A percentile compares a stretch with the other conserved stretches of the same genome.
phyloP scores from a whole-genome alignment of 2,797 vertebrate species.

The Gorsachius magnificus region DNA sequence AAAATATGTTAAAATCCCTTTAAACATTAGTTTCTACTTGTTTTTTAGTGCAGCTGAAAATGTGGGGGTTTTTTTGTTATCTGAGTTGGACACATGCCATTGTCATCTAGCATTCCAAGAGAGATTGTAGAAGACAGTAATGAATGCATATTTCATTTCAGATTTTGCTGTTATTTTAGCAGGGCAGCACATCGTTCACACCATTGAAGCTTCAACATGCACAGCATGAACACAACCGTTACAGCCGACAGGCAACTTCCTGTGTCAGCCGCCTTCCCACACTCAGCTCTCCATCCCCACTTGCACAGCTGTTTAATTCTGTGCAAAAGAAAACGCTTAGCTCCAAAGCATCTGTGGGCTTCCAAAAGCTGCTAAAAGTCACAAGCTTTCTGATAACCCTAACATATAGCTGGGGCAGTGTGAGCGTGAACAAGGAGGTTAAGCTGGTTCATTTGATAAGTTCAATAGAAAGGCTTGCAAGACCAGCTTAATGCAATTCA shows the following conservation, averaged over 20 bases:
- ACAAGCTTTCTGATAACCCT: neutral
- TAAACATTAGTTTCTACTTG: neutral
- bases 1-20: neutral
- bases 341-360: neutral
- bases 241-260: neutral
- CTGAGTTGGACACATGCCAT: neutral
- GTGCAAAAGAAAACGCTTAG: neutral
- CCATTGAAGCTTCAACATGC: neutral
- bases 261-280: neutral
- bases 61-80: rapidly evolving
- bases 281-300: neutral
- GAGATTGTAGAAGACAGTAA: neutral
- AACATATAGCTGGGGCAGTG: neutral
- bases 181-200: neutral
- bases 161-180: neutral
- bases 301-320: neutral
- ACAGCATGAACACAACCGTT: neutral
- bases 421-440: neutral
- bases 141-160: neutral
- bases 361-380: neutral
- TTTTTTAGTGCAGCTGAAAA: neutral
- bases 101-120: neutral
- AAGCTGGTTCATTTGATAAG: neutral
- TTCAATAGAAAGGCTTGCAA: neutral
- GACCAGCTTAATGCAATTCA: neutral